Percentiles rank a stretch among this genome's conserved stretches.
Conservation (phyloP, 2,888 invertebrate species). For the Liopterus haemorrhoidalis region DNA sequence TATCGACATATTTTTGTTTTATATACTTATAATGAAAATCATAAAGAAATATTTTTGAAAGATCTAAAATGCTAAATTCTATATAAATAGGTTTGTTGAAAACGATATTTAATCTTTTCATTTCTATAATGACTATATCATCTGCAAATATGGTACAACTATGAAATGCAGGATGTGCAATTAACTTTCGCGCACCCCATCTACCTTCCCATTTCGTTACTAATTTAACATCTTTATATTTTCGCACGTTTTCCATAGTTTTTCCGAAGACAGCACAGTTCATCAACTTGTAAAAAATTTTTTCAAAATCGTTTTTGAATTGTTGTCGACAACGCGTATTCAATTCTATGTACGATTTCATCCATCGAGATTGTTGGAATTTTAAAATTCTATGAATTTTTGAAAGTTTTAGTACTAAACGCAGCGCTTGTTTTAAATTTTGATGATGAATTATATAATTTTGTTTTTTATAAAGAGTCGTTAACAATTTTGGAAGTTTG, state of each 20-base stretch:
- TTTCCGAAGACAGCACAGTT: slow-evolving; percentile 36
- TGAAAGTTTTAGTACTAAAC: too few species aligned
- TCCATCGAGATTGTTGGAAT: slow-evolving; percentile 37
- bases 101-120: slow-evolving; percentile 17
- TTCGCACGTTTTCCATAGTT: slow-evolving; percentile 43
- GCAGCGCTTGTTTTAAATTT: too few species aligned
- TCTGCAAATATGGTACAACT: slow-evolving; percentile 17
- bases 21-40: slow-evolving; percentile 35
- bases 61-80: slow-evolving; percentile 24
- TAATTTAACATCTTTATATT: slow-evolving; percentile 38
- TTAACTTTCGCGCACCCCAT: slow-evolving; percentile 27
- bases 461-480: too few species aligned
- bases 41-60: slow-evolving; percentile 33
- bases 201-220: slow-evolving; percentile 32
- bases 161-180: slow-evolving; percentile 24
- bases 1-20: slow-evolving; percentile 18
- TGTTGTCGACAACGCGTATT: slow-evolving; percentile 36
- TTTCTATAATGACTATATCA: slow-evolving; percentile 19
- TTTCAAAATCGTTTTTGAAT: slow-evolving; percentile 18
- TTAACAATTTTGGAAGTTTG: too few species aligned
- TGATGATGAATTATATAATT: too few species aligned
- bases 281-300: slow-evolving; percentile 23
- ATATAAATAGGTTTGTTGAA: slow-evolving; percentile 30
- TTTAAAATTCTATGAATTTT: slow-evolving; percentile 34
- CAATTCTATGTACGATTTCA: slow-evolving; percentile 37